These are phyloP conservation scores for Monoplex corrugatus DNA, from an alignment of 2,888 invertebrate genomes.

Conservation along the genomic window DNA sequence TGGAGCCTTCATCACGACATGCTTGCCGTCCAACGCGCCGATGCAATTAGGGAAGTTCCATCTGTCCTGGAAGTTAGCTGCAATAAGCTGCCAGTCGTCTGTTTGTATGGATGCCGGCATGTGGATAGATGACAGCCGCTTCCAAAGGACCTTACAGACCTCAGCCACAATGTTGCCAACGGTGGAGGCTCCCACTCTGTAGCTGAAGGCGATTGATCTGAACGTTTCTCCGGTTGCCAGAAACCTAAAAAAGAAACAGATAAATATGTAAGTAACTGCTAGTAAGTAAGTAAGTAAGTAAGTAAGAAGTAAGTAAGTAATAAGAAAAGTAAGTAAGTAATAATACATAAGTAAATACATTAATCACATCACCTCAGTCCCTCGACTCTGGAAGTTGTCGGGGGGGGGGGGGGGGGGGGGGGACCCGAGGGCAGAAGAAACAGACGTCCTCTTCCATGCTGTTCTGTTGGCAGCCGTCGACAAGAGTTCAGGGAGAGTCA, in stretches of 20 bases:
- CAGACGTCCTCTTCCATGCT: too few relatives aligned
- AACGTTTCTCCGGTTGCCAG: constrained; percentile 50
- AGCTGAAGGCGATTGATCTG: constrained; percentile 45
- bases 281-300: too few relatives aligned
- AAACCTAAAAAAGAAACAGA: constrained; percentile 43
- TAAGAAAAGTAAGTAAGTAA: too few relatives aligned
- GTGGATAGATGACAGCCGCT: neutral
- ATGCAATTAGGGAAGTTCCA: constrained; percentile 78
- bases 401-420: too few relatives aligned
- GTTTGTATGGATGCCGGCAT: neutral
- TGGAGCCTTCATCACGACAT: constrained; percentile 51
- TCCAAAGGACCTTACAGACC: constrained; percentile 40
- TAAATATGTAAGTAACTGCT: too few relatives aligned
- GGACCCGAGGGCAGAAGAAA: too few relatives aligned
- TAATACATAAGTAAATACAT: neutral
- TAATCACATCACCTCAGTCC: neutral
- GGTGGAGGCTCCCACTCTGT: constrained; percentile 39
- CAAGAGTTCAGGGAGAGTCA: too few relatives aligned
- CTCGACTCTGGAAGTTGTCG: too few relatives aligned
- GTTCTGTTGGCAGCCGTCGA: too few relatives aligned
- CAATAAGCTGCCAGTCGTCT: constrained; percentile 39
- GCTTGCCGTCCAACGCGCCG: constrained; percentile 60
- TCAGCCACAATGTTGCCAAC: constrained; percentile 43
- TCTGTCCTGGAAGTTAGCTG: constrained; percentile 58
- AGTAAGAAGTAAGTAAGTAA: too few relatives aligned